Conservation (phyloP, 2,888 invertebrate species). For the Cabera pusaria region DNA sequence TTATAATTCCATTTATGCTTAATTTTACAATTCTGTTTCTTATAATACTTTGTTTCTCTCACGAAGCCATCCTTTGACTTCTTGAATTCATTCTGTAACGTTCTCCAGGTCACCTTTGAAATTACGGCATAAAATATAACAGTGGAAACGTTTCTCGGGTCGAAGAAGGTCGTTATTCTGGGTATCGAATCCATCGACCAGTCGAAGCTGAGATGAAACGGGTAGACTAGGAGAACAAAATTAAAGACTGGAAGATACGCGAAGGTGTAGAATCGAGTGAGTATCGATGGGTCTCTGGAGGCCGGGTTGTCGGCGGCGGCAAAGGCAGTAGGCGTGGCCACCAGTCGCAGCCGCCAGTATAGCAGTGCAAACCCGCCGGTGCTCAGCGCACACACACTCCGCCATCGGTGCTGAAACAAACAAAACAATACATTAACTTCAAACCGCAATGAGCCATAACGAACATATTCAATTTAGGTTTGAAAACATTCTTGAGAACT, state of each 20-base stretch:
- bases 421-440: not conserved
- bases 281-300: slow-evolving; percentile 91
- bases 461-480: slow-evolving; percentile 20
- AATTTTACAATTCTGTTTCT: slow-evolving; percentile 67
- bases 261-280: slow-evolving; percentile 95
- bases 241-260: slow-evolving; percentile 96
- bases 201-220: slow-evolving; percentile 96
- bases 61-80: slow-evolving; percentile 56
- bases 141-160: slow-evolving; percentile 90
- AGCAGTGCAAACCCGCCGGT: slow-evolving; percentile 87
- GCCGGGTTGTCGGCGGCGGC: slow-evolving; percentile 98
- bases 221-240: slow-evolving; percentile 93
- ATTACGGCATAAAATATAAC: slow-evolving; percentile 87
- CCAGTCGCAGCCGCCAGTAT: slow-evolving; percentile 90
- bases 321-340: slow-evolving; percentile 90
- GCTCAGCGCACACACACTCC: slow-evolving; percentile 87
- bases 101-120: slow-evolving; percentile 69
- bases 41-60: slow-evolving; percentile 65
- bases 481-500: slow-evolving; percentile 20
- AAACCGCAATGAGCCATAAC: slow-evolving; percentile 3
- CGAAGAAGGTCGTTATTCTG: slow-evolving; percentile 89
- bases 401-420: slow-evolving; percentile 87
- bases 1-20: slow-evolving; percentile 74
- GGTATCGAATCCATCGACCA: slow-evolving; percentile 99
- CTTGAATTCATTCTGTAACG: slow-evolving; percentile 62